Conservation (phyloP, 2,113 vertebrate species). For the Fulmarus glacialis region DNA sequence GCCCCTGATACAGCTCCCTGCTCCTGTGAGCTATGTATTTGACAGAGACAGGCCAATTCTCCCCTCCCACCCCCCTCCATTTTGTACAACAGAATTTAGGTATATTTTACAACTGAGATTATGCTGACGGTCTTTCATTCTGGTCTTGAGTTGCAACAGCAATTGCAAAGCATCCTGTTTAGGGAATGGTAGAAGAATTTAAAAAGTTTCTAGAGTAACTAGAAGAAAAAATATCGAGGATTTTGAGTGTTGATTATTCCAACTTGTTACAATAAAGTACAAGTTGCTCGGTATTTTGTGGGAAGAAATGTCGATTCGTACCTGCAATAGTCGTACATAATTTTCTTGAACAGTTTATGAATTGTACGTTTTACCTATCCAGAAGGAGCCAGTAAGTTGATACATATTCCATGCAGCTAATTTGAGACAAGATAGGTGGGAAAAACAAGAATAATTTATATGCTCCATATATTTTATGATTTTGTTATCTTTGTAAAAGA, state of each 20-base stretch:
- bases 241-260: background rate
- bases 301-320: background rate
- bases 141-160: background rate
- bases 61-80: background rate
- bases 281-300: background rate
- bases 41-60: background rate
- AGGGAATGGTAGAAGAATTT: background rate
- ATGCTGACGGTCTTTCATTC: background rate
- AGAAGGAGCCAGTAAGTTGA: background rate
- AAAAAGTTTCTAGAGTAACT: background rate
- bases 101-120: background rate
- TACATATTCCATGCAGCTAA: background rate
- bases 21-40: background rate
- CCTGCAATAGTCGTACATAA: background rate
- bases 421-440: conserved; percentile 17
- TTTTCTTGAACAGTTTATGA: background rate
- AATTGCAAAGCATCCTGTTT: background rate
- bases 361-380: background rate
- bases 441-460: conserved; percentile 19
- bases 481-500: background rate
- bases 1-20: accelerated
- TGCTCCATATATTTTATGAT: background rate
- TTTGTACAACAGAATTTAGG: background rate
- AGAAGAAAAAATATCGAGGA: background rate
- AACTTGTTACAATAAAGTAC: background rate